A percentile compares a stretch with the other conserved stretches of the same genome.
Conservation (phyloP, 2,113 vertebrate species). For the Mustelus asterias region DNA sequence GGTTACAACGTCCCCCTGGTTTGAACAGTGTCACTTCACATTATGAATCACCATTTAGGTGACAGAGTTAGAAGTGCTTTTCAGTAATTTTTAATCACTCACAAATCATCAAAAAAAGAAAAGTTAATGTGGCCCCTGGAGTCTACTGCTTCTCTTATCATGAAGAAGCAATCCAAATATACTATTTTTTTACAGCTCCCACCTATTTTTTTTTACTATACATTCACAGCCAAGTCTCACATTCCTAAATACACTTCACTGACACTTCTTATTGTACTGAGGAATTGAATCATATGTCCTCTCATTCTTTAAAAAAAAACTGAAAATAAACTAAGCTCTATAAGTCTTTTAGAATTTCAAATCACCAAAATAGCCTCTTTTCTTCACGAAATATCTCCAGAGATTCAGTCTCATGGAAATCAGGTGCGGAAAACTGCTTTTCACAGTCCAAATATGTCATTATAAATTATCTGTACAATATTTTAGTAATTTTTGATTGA, state of each 20-base stretch:
- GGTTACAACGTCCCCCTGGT: neutral
- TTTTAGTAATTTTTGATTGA: neutral
- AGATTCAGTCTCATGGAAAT: neutral
- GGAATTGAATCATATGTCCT: neutral
- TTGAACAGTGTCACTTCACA: neutral
- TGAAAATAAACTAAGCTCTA: neutral
- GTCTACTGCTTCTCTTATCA: neutral
- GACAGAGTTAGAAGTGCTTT: neutral
- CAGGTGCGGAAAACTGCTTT: neutral
- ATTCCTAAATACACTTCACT: neutral
- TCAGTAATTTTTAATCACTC: neutral
- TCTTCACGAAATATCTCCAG: neutral
- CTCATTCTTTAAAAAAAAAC: neutral
- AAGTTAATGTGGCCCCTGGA: neutral
- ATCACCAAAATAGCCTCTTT: neutral
- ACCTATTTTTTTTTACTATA: neutral
- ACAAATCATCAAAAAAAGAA: neutral
- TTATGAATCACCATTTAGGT: neutral
- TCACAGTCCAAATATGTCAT: neutral
- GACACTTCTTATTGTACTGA: neutral
- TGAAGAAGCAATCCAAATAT: neutral
- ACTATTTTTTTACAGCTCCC: neutral
- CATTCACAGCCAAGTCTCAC: neutral
- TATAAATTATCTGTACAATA: neutral
- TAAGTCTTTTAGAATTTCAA: neutral